A percentile compares a stretch with the other conserved stretches of the same genome.
phyloP scores from a whole-genome alignment of 2,888 invertebrate genomes.

The Corbicula japonica region DNA sequence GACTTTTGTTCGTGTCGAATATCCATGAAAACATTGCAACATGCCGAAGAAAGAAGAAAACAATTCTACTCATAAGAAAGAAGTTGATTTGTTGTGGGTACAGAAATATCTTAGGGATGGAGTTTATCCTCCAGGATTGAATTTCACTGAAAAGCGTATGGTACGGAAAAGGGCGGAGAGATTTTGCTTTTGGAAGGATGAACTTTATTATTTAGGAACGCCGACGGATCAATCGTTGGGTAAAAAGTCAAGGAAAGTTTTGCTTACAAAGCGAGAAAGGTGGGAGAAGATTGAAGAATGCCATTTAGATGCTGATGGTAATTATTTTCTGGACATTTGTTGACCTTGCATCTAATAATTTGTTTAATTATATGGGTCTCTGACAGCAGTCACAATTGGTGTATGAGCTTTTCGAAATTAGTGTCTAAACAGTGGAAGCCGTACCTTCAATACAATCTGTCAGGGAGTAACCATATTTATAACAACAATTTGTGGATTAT shows the following conservation, averaged over 20 bases:
- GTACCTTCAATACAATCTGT: too few relatives aligned
- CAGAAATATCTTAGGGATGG: constrained; percentile 58
- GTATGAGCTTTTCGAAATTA: too few relatives aligned
- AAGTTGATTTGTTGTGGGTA: constrained; percentile 62
- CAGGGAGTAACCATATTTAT: too few relatives aligned
- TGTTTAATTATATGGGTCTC: too few relatives aligned
- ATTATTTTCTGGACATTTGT: too few relatives aligned
- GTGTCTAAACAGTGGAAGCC: too few relatives aligned
- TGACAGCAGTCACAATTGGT: too few relatives aligned
- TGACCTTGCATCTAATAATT: too few relatives aligned
- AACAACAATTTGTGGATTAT: too few relatives aligned
- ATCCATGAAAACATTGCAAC: constrained; percentile 36
- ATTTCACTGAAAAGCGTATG: constrained; percentile 63
- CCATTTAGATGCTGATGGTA: constrained; percentile 58
- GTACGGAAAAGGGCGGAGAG: constrained; percentile 69
- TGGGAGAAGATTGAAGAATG: constrained; percentile 44
- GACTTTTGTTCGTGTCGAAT: constrained; percentile 54
- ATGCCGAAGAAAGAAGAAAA: constrained; percentile 33
- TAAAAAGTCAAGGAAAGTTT: constrained; percentile 56
- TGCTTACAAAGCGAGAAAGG: constrained; percentile 51
- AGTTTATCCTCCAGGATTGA: constrained; percentile 59
- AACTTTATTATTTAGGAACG: constrained; percentile 60
- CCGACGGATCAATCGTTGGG: constrained; percentile 56
- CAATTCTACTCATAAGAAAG: constrained; percentile 43
- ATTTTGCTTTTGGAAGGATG: constrained; percentile 62